Percentiles rank a stretch among this genome's conserved stretches.
Conservation (phyloP, 2,797 vertebrate genomes). For the Botia kubotai region DNA sequence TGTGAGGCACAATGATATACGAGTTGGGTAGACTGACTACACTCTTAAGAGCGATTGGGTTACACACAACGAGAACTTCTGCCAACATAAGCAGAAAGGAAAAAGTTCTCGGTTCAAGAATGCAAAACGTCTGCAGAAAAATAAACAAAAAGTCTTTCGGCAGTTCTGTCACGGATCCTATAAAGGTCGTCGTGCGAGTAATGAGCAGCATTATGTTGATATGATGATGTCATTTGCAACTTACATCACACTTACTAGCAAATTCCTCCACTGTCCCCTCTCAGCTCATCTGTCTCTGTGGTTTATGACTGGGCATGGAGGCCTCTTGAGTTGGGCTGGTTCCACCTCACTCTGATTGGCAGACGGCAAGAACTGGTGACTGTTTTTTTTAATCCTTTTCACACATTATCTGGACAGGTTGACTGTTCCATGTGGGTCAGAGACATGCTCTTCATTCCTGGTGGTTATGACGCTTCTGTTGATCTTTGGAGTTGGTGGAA, state of each 20-base stretch:
- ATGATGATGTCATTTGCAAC: neutral
- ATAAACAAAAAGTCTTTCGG: neutral
- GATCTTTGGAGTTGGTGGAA: conserved; percentile 1
- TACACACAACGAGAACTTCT: neutral
- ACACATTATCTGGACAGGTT: neutral
- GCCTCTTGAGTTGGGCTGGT: neutral
- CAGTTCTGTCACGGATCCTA: neutral
- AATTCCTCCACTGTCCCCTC: neutral
- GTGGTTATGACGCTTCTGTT: conserved; percentile 13
- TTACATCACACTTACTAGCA: neutral
- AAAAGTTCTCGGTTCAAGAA: neutral
- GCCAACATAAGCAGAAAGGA: neutral
- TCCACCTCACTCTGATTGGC: neutral
- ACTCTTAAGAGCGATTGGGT: neutral
- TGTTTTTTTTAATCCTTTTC: neutral
- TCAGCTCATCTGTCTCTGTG: neutral
- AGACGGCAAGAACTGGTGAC: neutral
- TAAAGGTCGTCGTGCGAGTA: neutral
- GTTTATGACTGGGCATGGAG: neutral
- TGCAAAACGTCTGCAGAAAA: neutral
- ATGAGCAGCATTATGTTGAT: neutral
- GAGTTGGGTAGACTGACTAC: neutral
- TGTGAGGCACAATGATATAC: neutral
- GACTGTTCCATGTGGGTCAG: neutral
- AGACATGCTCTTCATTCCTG: neutral